Percentiles rank a stretch among this genome's conserved stretches.
Conservation (phyloP, 2,888 invertebrate species). For the Eremobia ochroleuca region DNA sequence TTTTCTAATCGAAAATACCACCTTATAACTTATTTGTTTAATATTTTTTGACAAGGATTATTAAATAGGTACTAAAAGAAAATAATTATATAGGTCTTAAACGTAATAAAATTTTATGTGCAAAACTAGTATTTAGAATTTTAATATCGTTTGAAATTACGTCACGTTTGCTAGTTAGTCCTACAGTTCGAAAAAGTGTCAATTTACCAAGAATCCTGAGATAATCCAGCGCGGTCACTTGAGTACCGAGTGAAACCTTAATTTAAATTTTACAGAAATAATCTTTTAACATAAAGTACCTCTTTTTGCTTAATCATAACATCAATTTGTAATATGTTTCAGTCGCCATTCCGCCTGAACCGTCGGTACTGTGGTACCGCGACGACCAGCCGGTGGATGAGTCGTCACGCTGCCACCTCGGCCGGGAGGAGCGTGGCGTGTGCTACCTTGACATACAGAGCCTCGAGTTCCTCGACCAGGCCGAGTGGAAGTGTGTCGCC, state of each 20-base stretch:
- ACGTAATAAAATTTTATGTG: background rate
- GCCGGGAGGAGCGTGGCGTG: conserved; percentile 93
- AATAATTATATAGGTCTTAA: no score
- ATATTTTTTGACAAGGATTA: background rate
- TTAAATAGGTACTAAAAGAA: no score
- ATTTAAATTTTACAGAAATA: background rate
- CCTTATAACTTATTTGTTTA: background rate
- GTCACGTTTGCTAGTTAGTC: background rate
- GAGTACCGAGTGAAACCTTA: background rate
- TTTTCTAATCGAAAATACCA: background rate
- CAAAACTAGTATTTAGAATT: background rate
- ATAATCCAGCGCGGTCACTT: background rate
- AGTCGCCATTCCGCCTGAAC: conserved; percentile 95
- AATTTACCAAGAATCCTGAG: background rate
- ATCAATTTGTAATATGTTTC: conserved; percentile 68
- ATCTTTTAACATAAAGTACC: background rate
- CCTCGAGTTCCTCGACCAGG: conserved; percentile 96
- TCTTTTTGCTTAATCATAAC: background rate
- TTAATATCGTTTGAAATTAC: background rate
- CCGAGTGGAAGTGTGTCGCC: conserved; percentile 98
- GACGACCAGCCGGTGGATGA: conserved; percentile 95
- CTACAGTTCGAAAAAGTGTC: background rate
- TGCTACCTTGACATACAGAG: conserved; percentile 94
- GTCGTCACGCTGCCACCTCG: conserved; percentile 92
- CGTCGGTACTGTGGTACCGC: conserved; percentile 96